Evolutionary conservation across 2,113 vertebrate genomes (phyloP).

Genomic region (Protobothrops flavoviridis): DNA sequence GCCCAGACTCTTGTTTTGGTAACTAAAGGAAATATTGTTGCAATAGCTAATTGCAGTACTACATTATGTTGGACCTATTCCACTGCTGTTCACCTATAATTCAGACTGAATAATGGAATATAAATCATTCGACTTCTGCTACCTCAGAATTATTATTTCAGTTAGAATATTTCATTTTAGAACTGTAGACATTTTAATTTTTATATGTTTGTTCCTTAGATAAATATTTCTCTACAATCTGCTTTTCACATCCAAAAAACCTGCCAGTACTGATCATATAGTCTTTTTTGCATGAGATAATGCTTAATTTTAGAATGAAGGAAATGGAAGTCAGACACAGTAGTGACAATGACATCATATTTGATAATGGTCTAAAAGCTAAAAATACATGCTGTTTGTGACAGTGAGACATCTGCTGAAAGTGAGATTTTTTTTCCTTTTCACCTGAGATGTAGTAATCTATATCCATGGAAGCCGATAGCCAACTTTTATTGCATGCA

Average conservation of each 20-base stretch:
- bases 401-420: background rate
- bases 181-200: background rate
- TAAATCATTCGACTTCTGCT: background rate
- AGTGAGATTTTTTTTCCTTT: background rate
- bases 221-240: background rate
- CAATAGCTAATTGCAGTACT: background rate
- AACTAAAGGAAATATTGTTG: background rate
- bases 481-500: background rate
- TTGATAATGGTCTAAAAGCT: background rate
- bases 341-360: conserved; percentile 4
- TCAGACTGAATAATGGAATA: background rate
- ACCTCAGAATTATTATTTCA: background rate
- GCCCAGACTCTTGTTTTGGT: background rate
- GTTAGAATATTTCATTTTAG: background rate
- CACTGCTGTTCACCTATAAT: background rate
- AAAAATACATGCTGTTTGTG: background rate
- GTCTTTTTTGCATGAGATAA: background rate
- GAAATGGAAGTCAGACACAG: background rate
- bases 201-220: background rate
- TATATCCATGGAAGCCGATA: conserved; percentile 3
- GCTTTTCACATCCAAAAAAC: background rate
- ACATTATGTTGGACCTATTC: background rate
- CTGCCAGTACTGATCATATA: background rate
- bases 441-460: background rate
- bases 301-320: background rate